Conservation (phyloP, 2,888 invertebrate species). For the Fabriciana adippe region DNA sequence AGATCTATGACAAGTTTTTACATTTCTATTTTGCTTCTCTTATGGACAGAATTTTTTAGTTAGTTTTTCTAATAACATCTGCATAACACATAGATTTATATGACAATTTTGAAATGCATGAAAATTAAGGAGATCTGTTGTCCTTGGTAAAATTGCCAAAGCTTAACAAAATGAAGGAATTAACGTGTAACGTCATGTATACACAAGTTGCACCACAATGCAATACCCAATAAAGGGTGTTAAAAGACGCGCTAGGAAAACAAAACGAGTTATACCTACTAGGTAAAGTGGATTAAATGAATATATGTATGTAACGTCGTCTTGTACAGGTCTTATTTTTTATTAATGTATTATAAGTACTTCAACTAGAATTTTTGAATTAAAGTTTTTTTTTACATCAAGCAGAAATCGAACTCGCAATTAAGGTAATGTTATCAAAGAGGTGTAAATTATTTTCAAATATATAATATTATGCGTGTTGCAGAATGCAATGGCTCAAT, state of each 20-base stretch:
- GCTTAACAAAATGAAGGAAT: conserved; percentile 13
- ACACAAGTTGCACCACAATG: background rate
- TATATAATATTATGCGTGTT: background rate
- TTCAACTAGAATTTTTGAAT: too few species aligned
- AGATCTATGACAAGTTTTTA: too few species aligned
- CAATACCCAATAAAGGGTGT: background rate
- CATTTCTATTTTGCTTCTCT: too few species aligned
- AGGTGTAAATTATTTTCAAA: background rate
- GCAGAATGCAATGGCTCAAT: conserved; percentile 6
- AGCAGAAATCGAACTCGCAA: background rate
- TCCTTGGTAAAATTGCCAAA: conserved; percentile 8
- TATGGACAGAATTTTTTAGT: too few species aligned
- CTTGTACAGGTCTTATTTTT: background rate
- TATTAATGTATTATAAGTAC: too few species aligned
- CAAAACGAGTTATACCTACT: conserved; percentile 4
- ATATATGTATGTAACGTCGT: background rate
- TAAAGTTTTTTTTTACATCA: too few species aligned
- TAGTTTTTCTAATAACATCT: background rate
- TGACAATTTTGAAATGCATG: conserved; percentile 4
- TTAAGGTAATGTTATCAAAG: background rate
- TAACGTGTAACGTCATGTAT: conserved; percentile 10
- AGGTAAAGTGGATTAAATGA: conserved; percentile 4
- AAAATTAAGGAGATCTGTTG: background rate
- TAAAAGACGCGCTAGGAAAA: conserved; percentile 11
- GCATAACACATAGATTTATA: background rate